Evolutionary conservation across 2,888 invertebrate species (phyloP).

Genomic region (Euclidia mi): DNA sequence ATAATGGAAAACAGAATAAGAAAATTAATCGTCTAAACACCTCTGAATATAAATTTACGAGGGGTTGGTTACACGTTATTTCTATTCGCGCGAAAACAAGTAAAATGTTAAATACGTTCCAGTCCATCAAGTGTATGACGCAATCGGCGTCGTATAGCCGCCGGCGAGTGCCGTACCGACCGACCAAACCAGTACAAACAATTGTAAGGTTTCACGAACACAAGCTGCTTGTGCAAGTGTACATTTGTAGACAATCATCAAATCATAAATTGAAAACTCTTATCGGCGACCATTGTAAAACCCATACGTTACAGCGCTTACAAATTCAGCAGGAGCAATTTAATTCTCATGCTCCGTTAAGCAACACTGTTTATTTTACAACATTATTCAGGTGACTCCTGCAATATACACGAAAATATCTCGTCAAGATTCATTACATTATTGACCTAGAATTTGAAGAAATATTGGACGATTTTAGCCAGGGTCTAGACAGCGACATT

Average conservation of each 20-base stretch:
- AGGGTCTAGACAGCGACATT: neutral
- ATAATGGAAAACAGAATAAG: conserved; percentile 21
- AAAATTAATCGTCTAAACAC: conserved; percentile 13
- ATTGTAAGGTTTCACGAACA: conserved; percentile 38
- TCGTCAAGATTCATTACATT: conserved; percentile 7
- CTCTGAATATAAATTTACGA: conserved; percentile 32
- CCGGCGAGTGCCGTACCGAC: too few species aligned
- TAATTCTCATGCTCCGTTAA: conserved; percentile 36
- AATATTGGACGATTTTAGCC: neutral
- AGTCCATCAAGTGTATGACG: conserved; percentile 36
- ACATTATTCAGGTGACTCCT: conserved; percentile 9
- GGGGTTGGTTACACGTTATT: conserved; percentile 22
- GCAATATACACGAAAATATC: conserved; percentile 9
- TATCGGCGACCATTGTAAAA: conserved; percentile 26
- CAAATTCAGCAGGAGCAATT: conserved; percentile 23
- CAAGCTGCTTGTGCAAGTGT: conserved; percentile 18
- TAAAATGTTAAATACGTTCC: conserved; percentile 20
- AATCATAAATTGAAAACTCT: conserved; percentile 11
- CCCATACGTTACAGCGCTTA: conserved; percentile 7
- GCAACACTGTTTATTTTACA: conserved; percentile 5
- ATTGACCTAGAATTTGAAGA: conserved; percentile 5
- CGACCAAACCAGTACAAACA: conserved; percentile 10
- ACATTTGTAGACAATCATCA: conserved; percentile 9
- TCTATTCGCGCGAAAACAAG: conserved; percentile 31
- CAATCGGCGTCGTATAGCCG: conserved; percentile 32